Conservation (phyloP, 2,888 invertebrate species). For the Protophormia terraenovae region DNA sequence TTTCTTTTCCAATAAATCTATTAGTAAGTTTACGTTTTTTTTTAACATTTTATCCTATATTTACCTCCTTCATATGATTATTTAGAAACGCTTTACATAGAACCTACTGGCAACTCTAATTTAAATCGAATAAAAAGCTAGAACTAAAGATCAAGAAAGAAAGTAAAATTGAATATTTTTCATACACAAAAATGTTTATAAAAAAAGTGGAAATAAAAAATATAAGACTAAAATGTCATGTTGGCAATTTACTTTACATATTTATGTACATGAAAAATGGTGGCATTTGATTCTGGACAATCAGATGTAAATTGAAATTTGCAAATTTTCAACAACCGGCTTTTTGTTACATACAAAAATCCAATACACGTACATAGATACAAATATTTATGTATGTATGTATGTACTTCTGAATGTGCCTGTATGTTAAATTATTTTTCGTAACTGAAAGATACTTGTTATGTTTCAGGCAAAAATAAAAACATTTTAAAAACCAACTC, state of each 20-base stretch:
- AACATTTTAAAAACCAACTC: background rate
- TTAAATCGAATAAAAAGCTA: background rate
- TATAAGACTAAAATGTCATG: conserved; percentile 47
- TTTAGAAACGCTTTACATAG: too few relatives aligned
- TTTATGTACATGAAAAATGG: conserved; percentile 42
- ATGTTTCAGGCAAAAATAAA: background rate
- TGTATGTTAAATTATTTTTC: background rate
- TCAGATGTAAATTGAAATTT: conserved; percentile 61
- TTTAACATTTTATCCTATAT: too few relatives aligned
- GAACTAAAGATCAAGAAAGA: background rate
- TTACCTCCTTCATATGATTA: too few relatives aligned
- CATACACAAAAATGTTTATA: background rate
- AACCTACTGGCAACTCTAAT: conserved; percentile 37
- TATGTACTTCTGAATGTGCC: background rate
- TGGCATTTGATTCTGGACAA: conserved; percentile 62
- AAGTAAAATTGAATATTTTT: background rate
- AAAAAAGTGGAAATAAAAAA: background rate
- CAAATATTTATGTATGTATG: background rate
- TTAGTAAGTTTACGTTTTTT: too few relatives aligned
- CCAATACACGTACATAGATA: background rate
- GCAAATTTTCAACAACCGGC: conserved; percentile 58
- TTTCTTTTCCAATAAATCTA: too few relatives aligned
- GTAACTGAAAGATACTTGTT: background rate
- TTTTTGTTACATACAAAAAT: background rate
- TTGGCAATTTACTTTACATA: conserved; percentile 61